A percentile compares a stretch with the other conserved stretches of the same genome.
Evolutionary conservation across 2,888 invertebrate species (phyloP).

Genomic region (Rhingia rostrata): DNA sequence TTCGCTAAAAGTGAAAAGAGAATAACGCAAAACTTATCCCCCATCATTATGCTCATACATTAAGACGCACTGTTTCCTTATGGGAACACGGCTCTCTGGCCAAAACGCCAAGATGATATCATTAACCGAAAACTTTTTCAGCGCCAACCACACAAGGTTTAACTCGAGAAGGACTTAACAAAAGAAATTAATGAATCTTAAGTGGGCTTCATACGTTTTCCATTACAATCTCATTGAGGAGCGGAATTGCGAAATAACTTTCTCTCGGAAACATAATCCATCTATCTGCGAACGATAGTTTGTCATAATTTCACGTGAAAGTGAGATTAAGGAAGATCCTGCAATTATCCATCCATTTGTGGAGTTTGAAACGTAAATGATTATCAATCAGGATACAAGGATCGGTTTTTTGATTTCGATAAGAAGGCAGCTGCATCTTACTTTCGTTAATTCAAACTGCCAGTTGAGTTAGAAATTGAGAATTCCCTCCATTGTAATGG

Average conservation of each 20-base stretch:
- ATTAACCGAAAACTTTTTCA: slow-evolving; percentile 41
- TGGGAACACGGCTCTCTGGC: slow-evolving; percentile 17
- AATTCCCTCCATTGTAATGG: slow-evolving; percentile 16
- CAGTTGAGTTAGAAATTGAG: slow-evolving; percentile 43
- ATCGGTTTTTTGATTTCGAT: no score
- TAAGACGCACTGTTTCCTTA: background rate
- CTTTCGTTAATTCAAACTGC: slow-evolving; percentile 18
- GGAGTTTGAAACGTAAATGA: no score
- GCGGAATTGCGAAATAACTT: slow-evolving; percentile 32
- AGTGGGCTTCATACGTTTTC: slow-evolving; percentile 19
- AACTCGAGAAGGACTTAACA: slow-evolving; percentile 38
- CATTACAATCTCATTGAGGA: background rate
- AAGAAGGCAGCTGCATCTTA: background rate
- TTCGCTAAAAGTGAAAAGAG: slow-evolving; percentile 28
- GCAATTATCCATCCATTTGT: no score
- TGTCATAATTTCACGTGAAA: slow-evolving; percentile 7
- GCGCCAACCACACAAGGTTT: background rate
- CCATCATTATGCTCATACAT: slow-evolving; percentile 33
- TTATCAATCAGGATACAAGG: no score
- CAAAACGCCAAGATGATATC: slow-evolving; percentile 41
- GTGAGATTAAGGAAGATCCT: slow-evolving; percentile 9
- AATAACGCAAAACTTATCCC: slow-evolving; percentile 26
- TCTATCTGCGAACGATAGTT: background rate
- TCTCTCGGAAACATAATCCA: background rate
- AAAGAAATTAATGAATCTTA: slow-evolving; percentile 59